Percentiles rank a stretch among this genome's conserved stretches.
phyloP scores from a whole-genome alignment of 2,113 vertebrate species.

The Hippocampus abdominalis region DNA sequence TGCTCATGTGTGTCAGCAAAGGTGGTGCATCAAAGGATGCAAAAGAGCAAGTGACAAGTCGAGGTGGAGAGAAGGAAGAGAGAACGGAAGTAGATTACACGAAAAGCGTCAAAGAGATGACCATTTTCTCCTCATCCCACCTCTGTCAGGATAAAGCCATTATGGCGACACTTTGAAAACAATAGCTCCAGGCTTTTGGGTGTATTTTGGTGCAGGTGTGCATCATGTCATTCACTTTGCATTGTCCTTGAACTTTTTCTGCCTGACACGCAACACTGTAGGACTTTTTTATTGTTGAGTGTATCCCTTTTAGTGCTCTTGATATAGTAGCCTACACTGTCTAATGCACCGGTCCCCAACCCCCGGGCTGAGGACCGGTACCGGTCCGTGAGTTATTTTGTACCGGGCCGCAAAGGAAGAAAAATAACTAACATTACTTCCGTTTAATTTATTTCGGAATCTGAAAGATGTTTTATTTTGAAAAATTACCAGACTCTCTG shows the following conservation, averaged over 20 bases:
- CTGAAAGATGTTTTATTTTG: too few relatives aligned
- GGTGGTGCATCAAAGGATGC: conserved; percentile 22
- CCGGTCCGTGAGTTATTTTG: too few relatives aligned
- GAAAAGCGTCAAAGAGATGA: conserved; percentile 40
- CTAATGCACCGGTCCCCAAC: too few relatives aligned
- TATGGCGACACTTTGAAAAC: conserved; percentile 52
- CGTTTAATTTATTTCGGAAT: too few relatives aligned
- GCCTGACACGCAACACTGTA: background rate
- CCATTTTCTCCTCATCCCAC: conserved; percentile 43
- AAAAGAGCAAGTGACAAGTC: conserved; percentile 32
- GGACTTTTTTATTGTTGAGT: too few relatives aligned
- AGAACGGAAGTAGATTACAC: conserved; percentile 48
- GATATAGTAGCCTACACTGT: too few relatives aligned
- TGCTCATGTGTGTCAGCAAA: conserved; percentile 58
- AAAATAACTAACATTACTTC: too few relatives aligned
- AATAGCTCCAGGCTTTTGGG: conserved; percentile 40
- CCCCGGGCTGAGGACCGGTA: too few relatives aligned
- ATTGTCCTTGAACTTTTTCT: conserved; percentile 12
- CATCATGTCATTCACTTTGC: conserved; percentile 12
- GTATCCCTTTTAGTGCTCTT: too few relatives aligned
- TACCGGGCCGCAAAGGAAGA: too few relatives aligned
- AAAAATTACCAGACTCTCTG: too few relatives aligned
- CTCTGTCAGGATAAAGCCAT: conserved; percentile 62
- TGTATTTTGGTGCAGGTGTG: conserved; percentile 31
- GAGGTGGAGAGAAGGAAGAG: conserved; percentile 27